phyloP scores from a whole-genome alignment of 2,797 vertebrate species.

The Sorex maritimensis region DNA sequence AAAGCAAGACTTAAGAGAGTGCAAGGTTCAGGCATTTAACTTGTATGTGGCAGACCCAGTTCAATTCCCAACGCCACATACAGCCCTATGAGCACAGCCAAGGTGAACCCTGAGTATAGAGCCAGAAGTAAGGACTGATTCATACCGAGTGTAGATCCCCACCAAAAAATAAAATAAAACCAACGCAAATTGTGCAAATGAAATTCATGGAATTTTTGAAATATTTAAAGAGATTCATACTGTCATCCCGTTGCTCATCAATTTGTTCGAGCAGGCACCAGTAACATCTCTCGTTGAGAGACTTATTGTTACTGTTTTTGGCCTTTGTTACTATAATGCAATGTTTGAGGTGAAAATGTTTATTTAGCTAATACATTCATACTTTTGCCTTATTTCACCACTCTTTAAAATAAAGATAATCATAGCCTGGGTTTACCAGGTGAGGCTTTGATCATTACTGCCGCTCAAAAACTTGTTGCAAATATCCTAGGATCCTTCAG shows the following conservation, averaged over 20 bases:
- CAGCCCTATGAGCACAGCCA: too few relatives aligned
- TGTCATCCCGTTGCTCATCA: not conserved
- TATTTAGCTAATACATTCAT: conserved; percentile 46
- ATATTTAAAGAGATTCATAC: too few relatives aligned
- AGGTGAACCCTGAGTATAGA: too few relatives aligned
- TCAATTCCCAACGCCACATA: too few relatives aligned
- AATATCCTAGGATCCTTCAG: not conserved
- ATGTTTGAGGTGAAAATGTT: conserved; percentile 23
- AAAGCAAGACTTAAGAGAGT: too few relatives aligned
- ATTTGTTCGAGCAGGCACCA: not conserved
- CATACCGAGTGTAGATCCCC: too few relatives aligned
- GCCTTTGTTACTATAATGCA: conserved; percentile 1
- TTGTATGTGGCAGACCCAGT: too few relatives aligned
- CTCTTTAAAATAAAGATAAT: not conserved
- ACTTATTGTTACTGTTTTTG: too few relatives aligned
- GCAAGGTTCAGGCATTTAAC: too few relatives aligned
- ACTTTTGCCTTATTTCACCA: conserved; percentile 37
- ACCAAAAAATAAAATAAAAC: not conserved
- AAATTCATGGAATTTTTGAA: conserved; percentile 50
- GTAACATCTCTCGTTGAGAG: too few relatives aligned
- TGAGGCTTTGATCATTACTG: not conserved
- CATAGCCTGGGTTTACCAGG: not conserved
- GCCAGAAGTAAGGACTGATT: too few relatives aligned
- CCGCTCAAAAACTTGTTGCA: not conserved
- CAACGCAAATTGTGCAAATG: conserved; percentile 35